Percentiles rank a stretch among this genome's conserved stretches.
These are phyloP conservation scores for Lophura swinhoii DNA, from an alignment of 2,797 vertebrate genomes.

Conservation along the genomic window DNA sequence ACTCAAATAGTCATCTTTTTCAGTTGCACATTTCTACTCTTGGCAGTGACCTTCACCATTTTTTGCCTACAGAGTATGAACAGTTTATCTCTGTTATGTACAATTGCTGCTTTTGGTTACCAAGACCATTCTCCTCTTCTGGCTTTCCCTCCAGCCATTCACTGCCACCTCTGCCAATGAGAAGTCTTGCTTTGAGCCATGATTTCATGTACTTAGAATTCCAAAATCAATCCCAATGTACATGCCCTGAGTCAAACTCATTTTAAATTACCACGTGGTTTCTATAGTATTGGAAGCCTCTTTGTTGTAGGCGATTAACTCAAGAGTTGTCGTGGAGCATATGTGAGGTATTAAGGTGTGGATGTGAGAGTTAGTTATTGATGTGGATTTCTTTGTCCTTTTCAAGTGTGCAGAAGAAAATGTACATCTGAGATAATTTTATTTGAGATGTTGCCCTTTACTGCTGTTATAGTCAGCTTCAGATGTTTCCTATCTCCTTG, in stretches of 20 bases:
- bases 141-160: not conserved
- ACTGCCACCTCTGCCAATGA: not conserved
- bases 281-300: not conserved
- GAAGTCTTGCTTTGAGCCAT: not conserved
- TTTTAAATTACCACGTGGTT: not conserved
- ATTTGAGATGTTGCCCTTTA: not conserved
- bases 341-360: not conserved
- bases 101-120: not conserved
- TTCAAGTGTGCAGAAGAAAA: not conserved
- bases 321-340: not conserved
- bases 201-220: not conserved
- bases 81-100: fast-evolving
- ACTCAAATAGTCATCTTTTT: not conserved
- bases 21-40: not conserved
- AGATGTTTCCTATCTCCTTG: not conserved
- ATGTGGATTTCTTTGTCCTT: not conserved
- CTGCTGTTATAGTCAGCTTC: not conserved
- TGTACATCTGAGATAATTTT: not conserved
- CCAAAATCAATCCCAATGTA: not conserved
- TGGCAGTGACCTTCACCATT: not conserved
- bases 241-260: not conserved
- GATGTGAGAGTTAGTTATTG: not conserved
- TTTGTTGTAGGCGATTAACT: not conserved
- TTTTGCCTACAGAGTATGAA: not conserved
- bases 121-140: not conserved